phyloP scores from a whole-genome alignment of 2,797 vertebrate species.

The Chrosomus eos region DNA sequence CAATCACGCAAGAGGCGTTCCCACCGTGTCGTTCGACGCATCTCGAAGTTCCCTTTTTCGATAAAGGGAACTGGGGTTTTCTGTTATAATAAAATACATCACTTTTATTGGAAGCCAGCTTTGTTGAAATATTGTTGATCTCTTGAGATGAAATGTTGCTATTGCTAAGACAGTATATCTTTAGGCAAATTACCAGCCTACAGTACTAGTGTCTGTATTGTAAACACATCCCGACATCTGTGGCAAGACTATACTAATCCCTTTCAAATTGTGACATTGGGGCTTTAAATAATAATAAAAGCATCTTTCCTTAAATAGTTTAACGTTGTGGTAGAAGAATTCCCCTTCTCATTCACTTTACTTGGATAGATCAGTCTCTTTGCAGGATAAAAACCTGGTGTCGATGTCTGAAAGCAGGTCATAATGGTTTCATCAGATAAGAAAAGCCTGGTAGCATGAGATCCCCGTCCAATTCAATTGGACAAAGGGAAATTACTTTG shows the following conservation, averaged over 20 bases:
- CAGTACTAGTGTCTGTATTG: constrained; percentile 33
- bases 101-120: background rate
- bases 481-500: constrained; percentile 55
- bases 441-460: constrained; percentile 52
- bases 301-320: background rate
- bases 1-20: too few species aligned
- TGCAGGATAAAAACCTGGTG: background rate
- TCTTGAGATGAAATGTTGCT: constrained; percentile 31
- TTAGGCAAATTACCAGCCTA: constrained; percentile 19
- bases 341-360: constrained; percentile 1
- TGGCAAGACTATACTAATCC: constrained; percentile 41
- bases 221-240: constrained; percentile 51
- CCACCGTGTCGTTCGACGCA: too few species aligned
- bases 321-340: background rate
- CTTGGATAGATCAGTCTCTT: constrained; percentile 15
- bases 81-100: background rate
- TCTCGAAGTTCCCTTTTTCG: too few species aligned
- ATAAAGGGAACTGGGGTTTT: too few species aligned
- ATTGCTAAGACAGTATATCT: constrained; percentile 31
- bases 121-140: background rate
- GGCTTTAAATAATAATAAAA: constrained; percentile 12
- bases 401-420: constrained; percentile 21
- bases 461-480: constrained; percentile 21
- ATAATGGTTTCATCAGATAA: constrained; percentile 62
- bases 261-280: constrained; percentile 14